A percentile compares a stretch with the other conserved stretches of the same genome.
Conservation (phyloP, 2,888 invertebrate genomes). For the Eristalis arbustorum region DNA sequence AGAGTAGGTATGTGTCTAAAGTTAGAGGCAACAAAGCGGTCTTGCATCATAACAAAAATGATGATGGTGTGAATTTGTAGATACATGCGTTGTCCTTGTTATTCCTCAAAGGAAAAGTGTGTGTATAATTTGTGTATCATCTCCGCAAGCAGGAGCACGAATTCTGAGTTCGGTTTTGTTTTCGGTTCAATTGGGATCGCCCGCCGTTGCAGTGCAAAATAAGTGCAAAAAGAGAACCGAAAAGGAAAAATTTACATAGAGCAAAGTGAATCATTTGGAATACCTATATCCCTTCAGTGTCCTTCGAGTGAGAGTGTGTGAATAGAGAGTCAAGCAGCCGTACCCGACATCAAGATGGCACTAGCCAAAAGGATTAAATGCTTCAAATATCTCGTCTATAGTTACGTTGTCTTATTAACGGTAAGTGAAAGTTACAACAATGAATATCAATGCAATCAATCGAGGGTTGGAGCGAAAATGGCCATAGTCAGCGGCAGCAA, state of each 20-base stretch:
- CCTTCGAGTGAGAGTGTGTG: constrained; percentile 52
- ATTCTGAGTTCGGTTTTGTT: background rate
- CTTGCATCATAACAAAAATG: constrained; percentile 58
- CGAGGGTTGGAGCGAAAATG: background rate
- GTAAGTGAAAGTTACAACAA: constrained; percentile 75
- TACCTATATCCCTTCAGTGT: constrained; percentile 65
- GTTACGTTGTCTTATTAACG: constrained; percentile 79
- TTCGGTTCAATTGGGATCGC: background rate
- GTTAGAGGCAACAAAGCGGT: constrained; percentile 54
- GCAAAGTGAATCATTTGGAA: constrained; percentile 18
- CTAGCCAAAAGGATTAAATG: constrained; percentile 79
- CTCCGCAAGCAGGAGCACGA: background rate
- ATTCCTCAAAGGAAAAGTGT: background rate
- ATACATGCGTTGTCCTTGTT: background rate
- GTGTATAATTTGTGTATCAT: constrained; percentile 27
- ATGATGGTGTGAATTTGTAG: constrained; percentile 58
- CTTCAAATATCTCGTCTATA: constrained; percentile 80
- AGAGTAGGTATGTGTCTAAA: constrained; percentile 30
- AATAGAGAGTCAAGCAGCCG: background rate
- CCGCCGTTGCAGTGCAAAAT: constrained; percentile 48
- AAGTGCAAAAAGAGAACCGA: constrained; percentile 28
- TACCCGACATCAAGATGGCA: constrained; percentile 74
- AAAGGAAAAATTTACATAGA: constrained; percentile 15
- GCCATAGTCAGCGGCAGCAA: background rate
- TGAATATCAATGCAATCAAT: constrained; percentile 5